Conservation (phyloP, 2,113 vertebrate genomes). For the Pardalotus punctatus region DNA sequence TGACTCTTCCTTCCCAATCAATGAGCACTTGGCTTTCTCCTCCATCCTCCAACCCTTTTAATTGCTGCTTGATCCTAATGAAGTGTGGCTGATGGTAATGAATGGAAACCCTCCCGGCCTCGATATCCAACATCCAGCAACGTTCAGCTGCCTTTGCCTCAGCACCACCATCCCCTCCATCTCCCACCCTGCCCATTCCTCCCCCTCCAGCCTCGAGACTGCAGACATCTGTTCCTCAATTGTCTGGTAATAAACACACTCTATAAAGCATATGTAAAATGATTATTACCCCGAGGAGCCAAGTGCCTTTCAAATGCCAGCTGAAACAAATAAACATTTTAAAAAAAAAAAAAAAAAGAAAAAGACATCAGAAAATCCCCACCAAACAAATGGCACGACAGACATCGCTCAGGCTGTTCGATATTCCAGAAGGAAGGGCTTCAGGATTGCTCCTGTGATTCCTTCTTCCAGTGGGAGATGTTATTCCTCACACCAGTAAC, state of each 20-base stretch:
- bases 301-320: conserved; percentile 62
- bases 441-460: not conserved
- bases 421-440: not conserved
- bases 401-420: conserved; percentile 28
- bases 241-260: conserved; percentile 62
- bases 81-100: conserved; percentile 48
- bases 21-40: not conserved
- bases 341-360: not conserved
- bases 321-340: conserved; percentile 50
- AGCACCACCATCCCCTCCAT: not conserved
- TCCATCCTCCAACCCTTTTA: conserved; percentile 21
- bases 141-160: not conserved
- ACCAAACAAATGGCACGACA: not conserved
- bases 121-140: not conserved
- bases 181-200: not conserved
- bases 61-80: conserved; percentile 67
- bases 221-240: conserved; percentile 62
- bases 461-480: not conserved
- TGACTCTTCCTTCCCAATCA: not conserved
- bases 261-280: conserved; percentile 63
- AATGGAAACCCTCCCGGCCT: not conserved
- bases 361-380: not conserved
- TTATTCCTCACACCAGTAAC: not conserved
- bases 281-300: conserved; percentile 62
- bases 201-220: conserved; percentile 12